Base-by-base conservation (phyloP, 1,140 invertebrate genomes). In the Penaeus indicus region DNA sequence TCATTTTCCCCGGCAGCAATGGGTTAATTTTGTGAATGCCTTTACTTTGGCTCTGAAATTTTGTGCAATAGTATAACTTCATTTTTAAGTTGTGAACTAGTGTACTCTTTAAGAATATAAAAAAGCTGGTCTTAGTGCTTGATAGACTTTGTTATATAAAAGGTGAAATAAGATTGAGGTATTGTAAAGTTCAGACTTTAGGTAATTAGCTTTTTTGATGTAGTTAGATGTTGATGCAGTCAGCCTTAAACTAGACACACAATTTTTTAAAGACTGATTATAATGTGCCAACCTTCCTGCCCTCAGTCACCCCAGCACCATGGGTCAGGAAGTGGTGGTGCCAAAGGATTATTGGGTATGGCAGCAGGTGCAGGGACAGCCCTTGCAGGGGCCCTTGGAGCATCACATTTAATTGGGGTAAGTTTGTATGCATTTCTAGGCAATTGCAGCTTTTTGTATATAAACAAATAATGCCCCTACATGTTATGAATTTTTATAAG, bases 311-410 rank as follows among this genome's bases (percentile, higher is more conserved):
- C 64, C 42, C 60, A 54, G 18, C 25, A 42, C 5, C 79, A 81
- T 47, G 80, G 60, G 47, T 62, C 54, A 80, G 32, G 78, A 10
- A 16, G 80, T 54, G 78, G 80, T 16, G 47, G 81, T 63, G 61
- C 60, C 54, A 90, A 90, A 63, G 89, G 89, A 27, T 63, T 90
- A 27, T 3, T 87, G 42, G 89, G 89, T 13, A 79, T 78, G 82
- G 80, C 88, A 21, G 81, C 85, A 21, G 85, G 85, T 38, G 89
- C 89, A 32, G 89, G 85, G 21, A 88, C 85, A 61, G 89, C 83
- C 13, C 72, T 90, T 32, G 89, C 89, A 19, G 89, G 89, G 3
- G 89, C 85, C 61, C 63, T 90, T n/a, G 89, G 89, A 38, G 89
- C 67, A n/a, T 81, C 72, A 54, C 89, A 90, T 60, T 82, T 90